Evolutionary conservation across 64 coral and sea anemone species (phyloP), one percentile per base, ranked within the genome.

Genomic region (Actinia tenebrosa): DNA sequence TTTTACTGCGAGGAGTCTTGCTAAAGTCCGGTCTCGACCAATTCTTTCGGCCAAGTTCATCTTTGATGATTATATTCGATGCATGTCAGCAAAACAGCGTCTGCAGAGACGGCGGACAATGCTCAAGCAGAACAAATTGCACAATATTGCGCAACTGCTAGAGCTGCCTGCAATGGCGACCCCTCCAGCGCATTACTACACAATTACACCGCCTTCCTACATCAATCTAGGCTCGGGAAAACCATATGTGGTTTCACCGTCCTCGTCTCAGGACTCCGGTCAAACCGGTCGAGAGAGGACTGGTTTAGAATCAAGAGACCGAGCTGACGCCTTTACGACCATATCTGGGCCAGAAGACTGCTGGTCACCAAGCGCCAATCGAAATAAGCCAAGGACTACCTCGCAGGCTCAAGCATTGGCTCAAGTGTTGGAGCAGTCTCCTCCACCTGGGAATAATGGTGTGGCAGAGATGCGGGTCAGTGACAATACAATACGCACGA

Each of bases 1-100:
- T 37, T 95, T 94, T 62, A 89, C 97, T n/a, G 94, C 45, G 11
- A 84, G 92, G 44, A 95, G 93, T 52, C 91, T 95, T 19, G 89
- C 97, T 56, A 95, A 95, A 54, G 97, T 95, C 66, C 93, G 88
- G 47, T 86, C 90, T 25, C 93, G 97, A 27, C 97, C 97, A 23
- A 90, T 99, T 75, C 83, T 99, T 83, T 95, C 88, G 3, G 97
- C 97, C 17, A 99, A 99, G 86, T 99, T 99, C 58, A 89, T 99
- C 82, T 99, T 99, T 53, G 97, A 99, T 84, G 97, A 99, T 79
- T 99, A 99, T n/a, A 99, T 99, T 71, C 97, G 97, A 80, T 99
- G 97, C 82, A 99, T 99, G 93, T 99, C 97, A 25, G 97, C 97
- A 22, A 95, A 89, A 47, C 97, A 99, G 77, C 86, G 97, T 44